A percentile compares a stretch with the other conserved stretches of the same genome.
Evolutionary conservation across 2,113 vertebrate species (phyloP).

Genomic region (Holacanthus passer): DNA sequence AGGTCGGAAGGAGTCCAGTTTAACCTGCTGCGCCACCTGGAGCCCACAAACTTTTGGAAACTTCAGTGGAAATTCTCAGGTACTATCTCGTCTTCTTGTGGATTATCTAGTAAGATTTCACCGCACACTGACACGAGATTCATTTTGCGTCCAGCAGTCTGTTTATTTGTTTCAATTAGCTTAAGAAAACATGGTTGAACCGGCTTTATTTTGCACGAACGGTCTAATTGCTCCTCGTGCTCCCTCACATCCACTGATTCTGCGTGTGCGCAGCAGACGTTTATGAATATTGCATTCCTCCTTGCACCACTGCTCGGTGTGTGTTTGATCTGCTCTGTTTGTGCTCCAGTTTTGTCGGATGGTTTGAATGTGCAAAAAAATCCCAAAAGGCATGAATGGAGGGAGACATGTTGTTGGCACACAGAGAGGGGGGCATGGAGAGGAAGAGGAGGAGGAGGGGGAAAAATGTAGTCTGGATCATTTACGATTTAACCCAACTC

Average conservation of each 20-base stretch:
- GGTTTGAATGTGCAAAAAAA: neutral
- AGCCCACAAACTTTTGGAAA: too few relatives aligned
- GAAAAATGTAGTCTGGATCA: conserved; percentile 20
- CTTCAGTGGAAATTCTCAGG: neutral
- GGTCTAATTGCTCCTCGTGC: neutral
- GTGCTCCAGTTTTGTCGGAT: conserved; percentile 40
- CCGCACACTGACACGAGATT: neutral
- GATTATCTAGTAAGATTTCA: neutral
- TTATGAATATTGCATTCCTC: conserved; percentile 17
- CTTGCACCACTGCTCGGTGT: conserved; percentile 12
- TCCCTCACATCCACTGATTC: neutral
- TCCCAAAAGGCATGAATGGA: conserved; percentile 24
- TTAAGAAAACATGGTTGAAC: neutral
- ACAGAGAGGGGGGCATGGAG: conserved; percentile 6
- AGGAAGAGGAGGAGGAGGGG: conserved; percentile 6
- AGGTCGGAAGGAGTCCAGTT: neutral
- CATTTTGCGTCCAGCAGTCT: neutral
- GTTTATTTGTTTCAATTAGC: neutral
- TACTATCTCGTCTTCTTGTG: too few relatives aligned
- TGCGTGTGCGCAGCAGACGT: too few relatives aligned
- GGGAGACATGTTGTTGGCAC: neutral
- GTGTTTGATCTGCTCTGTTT: conserved; percentile 4
- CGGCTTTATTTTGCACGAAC: neutral
- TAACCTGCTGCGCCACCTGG: neutral
- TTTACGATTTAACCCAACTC: conserved; percentile 42